Conservation (phyloP, 2,888 invertebrate species). For the Luperina testacea region DNA sequence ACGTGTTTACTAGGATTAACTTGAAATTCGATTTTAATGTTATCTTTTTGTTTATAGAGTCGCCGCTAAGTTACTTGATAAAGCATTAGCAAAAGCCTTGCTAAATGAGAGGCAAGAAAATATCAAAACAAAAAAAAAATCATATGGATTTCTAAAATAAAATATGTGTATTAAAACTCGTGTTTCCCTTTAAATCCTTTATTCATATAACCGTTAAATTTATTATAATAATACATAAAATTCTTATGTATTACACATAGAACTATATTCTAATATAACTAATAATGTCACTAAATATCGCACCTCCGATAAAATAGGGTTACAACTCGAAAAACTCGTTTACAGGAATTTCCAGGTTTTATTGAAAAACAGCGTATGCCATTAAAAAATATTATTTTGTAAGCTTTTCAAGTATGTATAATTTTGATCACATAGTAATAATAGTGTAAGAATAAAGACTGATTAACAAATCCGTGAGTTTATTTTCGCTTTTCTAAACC, state of each 20-base stretch:
- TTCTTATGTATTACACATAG: conserved; percentile 17
- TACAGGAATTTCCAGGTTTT: too few relatives aligned
- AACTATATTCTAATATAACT: conserved; percentile 40
- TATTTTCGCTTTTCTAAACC: too few relatives aligned
- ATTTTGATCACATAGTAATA: too few relatives aligned
- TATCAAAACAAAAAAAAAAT: conserved; percentile 81
- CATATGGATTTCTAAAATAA: conserved; percentile 91
- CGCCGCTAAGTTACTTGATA: conserved; percentile 92
- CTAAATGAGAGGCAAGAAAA: conserved; percentile 88
- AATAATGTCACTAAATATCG: conserved; percentile 36
- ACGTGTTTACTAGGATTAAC: background rate
- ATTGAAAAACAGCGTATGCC: too few relatives aligned
- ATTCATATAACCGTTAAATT: conserved; percentile 67
- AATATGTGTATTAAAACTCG: conserved; percentile 52
- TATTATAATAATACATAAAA: conserved; percentile 42
- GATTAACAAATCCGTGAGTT: too few relatives aligned
- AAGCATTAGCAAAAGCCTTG: conserved; percentile 91
- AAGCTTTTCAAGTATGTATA: too few relatives aligned
- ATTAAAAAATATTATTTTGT: too few relatives aligned
- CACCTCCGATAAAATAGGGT: too few relatives aligned
- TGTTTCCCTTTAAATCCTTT: conserved; percentile 68
- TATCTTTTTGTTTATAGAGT: conserved; percentile 75
- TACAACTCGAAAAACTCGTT: too few relatives aligned
- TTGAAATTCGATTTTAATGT: background rate
- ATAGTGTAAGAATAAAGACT: too few relatives aligned